These are phyloP conservation scores for Prosapia bicincta DNA, from an alignment of 2,888 invertebrate genomes.

Conservation along the genomic window DNA sequence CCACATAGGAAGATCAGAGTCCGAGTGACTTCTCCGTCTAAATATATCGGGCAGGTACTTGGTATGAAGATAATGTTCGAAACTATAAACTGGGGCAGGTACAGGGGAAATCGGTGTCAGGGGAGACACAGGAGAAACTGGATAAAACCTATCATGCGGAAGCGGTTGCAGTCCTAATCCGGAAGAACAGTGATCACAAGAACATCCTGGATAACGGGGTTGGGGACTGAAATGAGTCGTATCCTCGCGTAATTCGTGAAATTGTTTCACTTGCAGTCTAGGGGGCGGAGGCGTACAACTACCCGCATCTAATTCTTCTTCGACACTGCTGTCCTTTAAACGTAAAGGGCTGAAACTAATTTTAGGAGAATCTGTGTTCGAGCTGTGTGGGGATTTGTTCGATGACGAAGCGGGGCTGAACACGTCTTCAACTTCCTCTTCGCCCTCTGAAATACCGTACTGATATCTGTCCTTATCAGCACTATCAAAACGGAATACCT, in stretches of 20 bases:
- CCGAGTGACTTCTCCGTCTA: slow-evolving; percentile 60
- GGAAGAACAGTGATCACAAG: slow-evolving; percentile 41
- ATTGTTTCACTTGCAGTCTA: slow-evolving; percentile 30
- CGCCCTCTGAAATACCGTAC: slow-evolving; percentile 42
- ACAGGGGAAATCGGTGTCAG: slow-evolving; percentile 50
- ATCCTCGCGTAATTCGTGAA: slow-evolving; percentile 23
- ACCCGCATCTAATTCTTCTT: slow-evolving; percentile 45
- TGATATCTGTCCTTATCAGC: slow-evolving; percentile 34
- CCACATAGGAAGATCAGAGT: slow-evolving; percentile 60
- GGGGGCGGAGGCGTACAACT: slow-evolving; percentile 34
- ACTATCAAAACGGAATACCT: slow-evolving; percentile 54
- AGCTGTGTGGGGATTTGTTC: slow-evolving; percentile 54
- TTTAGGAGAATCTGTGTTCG: slow-evolving; percentile 52
- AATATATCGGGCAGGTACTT: slow-evolving; percentile 62
- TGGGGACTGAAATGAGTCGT: slow-evolving; percentile 33
- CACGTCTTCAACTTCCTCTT: slow-evolving; percentile 56
- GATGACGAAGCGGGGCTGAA: slow-evolving; percentile 57
- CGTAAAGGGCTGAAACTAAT: slow-evolving; percentile 56
- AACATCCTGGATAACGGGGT: slow-evolving; percentile 44
- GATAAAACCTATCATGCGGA: slow-evolving; percentile 51
- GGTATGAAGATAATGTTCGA: slow-evolving; percentile 60
- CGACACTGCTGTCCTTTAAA: slow-evolving; percentile 47
- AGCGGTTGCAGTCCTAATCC: slow-evolving; percentile 40
- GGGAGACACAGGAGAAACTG: slow-evolving; percentile 57
- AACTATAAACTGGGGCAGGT: slow-evolving; percentile 55